phyloP scores from a whole-genome alignment of 2,888 invertebrate species.

The Napeogenes inachia region DNA sequence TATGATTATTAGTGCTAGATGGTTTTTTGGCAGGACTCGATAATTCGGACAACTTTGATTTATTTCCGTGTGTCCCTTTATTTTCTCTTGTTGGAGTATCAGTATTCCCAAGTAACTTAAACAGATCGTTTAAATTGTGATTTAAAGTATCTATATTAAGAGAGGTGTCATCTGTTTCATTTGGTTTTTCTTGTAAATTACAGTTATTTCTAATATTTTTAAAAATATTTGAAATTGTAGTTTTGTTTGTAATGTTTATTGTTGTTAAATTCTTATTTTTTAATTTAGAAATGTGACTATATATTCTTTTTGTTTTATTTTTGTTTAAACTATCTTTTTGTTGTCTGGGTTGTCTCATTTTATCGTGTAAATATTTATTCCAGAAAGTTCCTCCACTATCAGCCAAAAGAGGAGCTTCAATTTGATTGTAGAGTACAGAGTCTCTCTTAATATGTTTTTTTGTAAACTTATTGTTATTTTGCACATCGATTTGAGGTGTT shows the following conservation, averaged over 20 bases:
- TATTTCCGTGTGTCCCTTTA: not conserved
- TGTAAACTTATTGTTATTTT: constrained; percentile 15
- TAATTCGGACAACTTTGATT: not conserved
- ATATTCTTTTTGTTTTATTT: not conserved
- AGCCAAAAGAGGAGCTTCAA: constrained; percentile 39
- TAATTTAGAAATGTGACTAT: not conserved
- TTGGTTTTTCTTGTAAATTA: not conserved
- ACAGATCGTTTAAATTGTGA: constrained; percentile 38
- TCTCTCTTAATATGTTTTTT: constrained; percentile 31
- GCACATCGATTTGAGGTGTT: constrained; percentile 31
- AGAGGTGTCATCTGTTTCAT: constrained; percentile 9
- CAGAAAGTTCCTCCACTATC: constrained; percentile 45
- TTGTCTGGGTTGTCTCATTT: constrained; percentile 26
- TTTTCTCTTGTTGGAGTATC: not conserved
- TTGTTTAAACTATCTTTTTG: constrained; percentile 2
- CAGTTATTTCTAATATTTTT: not conserved
- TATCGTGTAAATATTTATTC: constrained; percentile 42
- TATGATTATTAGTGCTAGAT: not conserved
- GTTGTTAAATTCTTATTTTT: constrained; percentile 25
- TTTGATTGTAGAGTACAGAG: constrained; percentile 27
- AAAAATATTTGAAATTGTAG: not conserved
- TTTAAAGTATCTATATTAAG: constrained; percentile 28
- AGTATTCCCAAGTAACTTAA: constrained; percentile 35
- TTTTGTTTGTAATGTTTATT: constrained; percentile 24
- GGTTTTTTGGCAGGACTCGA: not conserved